Base-by-base conservation (phyloP, 2,113 vertebrate species). In the Festucalex cinctus region DNA sequence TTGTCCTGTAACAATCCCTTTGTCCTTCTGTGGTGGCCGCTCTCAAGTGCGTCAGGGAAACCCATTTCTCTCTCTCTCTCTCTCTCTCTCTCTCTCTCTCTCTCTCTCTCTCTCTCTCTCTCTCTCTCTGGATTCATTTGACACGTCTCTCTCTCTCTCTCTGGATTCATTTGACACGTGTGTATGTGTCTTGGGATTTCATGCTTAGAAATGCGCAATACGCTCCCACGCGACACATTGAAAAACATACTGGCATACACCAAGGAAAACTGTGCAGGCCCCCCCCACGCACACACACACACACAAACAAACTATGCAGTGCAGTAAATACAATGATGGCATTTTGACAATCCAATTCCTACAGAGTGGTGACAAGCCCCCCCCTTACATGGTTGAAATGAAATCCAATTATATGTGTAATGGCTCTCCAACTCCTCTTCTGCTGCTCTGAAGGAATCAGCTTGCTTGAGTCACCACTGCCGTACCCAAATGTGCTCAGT, bases 331-430 rank as follows among this genome's bases (percentile, higher is more conserved):
- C 79, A 80, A 43, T 70, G 75, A 75, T 73, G 87, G 81, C 77
- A 66, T 84, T 87, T 83, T 80, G 76, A 76, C 75, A 76, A 66
- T 24, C 63, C 84, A 76, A 76, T 86, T 75, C 79, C 74, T 39
- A 19, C 72, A 63, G 75, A 74, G 78, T 81, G 81, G 75, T 78
- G 87, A 85, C 81, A 65, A 86, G 82, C 75, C 71, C 77, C 69
- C 72, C 70, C 76, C 77, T 80, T 82, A 75, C 83, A 87, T 86
- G 86, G 79, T 82, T 85, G 85, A 87, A 87, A 84, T 89, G 75
- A 88, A 90, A 88, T 88, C 85, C 87, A 89, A 86, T 89, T 88
- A 89, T 77, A 77, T 84, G 70, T 78, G 81, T 85, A 84, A 86
- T 87, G 85, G 81, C 77, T 84, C 81, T 73, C 70, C 79, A 76